These are phyloP conservation scores for Drosophila longiperda DNA, from an alignment of 2,888 invertebrate genomes.

Conservation along the genomic window DNA sequence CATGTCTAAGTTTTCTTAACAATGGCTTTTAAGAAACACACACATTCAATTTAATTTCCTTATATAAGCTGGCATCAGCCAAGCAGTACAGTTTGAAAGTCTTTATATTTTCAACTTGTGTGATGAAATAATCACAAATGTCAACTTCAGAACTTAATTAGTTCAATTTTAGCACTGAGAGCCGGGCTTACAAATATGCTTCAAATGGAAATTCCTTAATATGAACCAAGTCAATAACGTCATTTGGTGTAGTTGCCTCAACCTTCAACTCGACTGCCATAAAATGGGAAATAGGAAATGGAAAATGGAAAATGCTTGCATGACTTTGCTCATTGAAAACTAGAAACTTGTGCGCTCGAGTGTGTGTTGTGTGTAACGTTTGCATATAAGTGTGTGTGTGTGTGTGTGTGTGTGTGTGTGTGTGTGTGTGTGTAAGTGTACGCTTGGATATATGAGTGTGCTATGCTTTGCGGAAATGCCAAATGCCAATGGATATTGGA, in stretches of 20 bases:
- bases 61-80: background rate
- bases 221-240: constrained; percentile 17
- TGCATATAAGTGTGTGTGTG: constrained; percentile 10
- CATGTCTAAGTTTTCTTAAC: background rate
- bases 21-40: background rate
- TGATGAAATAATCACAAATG: background rate
- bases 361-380: constrained; percentile 4
- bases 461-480: constrained; percentile 52
- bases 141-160: background rate
- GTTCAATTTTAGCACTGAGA: background rate
- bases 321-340: constrained; percentile 62
- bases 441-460: constrained; percentile 4
- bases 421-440: constrained; percentile 8
- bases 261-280: constrained; percentile 19
- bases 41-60: background rate
- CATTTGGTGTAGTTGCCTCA: constrained; percentile 20
- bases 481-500: constrained; percentile 74
- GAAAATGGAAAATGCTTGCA: constrained; percentile 62
- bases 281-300: constrained; percentile 36
- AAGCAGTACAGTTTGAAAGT: background rate
- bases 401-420: background rate
- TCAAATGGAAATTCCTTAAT: constrained; percentile 30
- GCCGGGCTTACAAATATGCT: constrained; percentile 3
- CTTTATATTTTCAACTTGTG: background rate
- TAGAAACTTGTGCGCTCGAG: constrained; percentile 43